Conservation (phyloP, 1,140 invertebrate species). For the Tetramorium simillimum region DNA sequence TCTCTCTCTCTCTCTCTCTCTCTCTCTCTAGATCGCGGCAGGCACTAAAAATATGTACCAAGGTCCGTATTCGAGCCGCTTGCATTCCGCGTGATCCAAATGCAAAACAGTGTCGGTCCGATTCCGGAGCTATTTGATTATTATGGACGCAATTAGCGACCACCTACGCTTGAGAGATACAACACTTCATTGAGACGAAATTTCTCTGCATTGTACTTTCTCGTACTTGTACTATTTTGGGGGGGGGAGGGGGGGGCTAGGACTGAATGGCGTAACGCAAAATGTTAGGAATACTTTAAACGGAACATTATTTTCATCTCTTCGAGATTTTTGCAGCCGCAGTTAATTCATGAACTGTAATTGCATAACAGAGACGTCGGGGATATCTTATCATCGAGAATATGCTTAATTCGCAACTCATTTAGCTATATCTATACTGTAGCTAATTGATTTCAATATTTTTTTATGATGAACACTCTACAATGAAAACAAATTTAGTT, state of each 20-base stretch:
- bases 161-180: background rate
- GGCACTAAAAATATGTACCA: conserved; percentile 58
- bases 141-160: background rate
- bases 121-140: background rate
- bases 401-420: background rate
- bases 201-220: background rate
- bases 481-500: background rate
- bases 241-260: too few relatives aligned
- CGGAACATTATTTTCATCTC: background rate
- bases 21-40: conserved; percentile 5
- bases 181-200: background rate
- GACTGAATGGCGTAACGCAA: background rate
- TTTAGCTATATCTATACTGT: background rate
- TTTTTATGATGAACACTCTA: background rate
- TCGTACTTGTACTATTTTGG: too few relatives aligned
- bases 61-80: conserved; percentile 46
- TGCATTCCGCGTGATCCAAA: conserved; percentile 64
- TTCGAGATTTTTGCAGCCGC: background rate
- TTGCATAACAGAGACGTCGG: too few relatives aligned
- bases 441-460: background rate
- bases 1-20: conserved; percentile 17
- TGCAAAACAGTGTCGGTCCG: conserved; percentile 66
- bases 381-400: conserved; percentile 17
- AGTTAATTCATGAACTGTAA: background rate
- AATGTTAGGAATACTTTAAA: background rate